A percentile compares a stretch with the other conserved stretches of the same genome.
phyloP scores from a whole-genome alignment of 2,888 invertebrate genomes.

The Schrankia costaestrigalis region DNA sequence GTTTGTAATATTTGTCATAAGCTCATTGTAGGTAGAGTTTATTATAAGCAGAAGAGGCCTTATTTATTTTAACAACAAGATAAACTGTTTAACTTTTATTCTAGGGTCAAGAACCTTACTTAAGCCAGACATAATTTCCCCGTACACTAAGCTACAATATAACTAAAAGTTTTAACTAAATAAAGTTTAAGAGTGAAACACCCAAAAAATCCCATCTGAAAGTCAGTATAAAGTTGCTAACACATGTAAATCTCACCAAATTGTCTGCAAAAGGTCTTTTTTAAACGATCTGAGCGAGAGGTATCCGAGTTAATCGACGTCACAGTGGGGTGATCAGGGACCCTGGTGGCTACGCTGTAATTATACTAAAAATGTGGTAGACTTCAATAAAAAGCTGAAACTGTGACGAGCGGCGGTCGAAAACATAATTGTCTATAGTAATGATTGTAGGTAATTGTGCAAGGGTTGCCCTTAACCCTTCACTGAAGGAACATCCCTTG shows the following conservation, averaged over 20 bases:
- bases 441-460: constrained; percentile 77
- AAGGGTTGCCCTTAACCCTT: constrained; percentile 69
- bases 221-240: constrained; percentile 31
- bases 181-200: constrained; percentile 20
- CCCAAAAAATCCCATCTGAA: constrained; percentile 29
- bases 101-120: not conserved
- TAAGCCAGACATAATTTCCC: constrained; percentile 9
- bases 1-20: too few relatives aligned
- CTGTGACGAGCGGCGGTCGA: constrained; percentile 65
- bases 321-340: constrained; percentile 47
- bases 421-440: constrained; percentile 75
- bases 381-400: constrained; percentile 72
- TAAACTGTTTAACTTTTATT: too few relatives aligned
- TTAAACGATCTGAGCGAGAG: constrained; percentile 38
- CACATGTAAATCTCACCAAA: constrained; percentile 36
- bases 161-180: constrained; percentile 21
- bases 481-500: constrained; percentile 53
- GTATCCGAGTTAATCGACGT: constrained; percentile 39
- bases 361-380: constrained; percentile 74
- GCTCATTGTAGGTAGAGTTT: too few relatives aligned
- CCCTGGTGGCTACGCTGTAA: constrained; percentile 49
- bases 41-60: too few relatives aligned
- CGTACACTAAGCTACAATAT: constrained; percentile 18
- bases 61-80: too few relatives aligned
- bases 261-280: constrained; percentile 35